phyloP scores from a whole-genome alignment of 2,797 vertebrate species.

The Tenualosa thibaudeaui region DNA sequence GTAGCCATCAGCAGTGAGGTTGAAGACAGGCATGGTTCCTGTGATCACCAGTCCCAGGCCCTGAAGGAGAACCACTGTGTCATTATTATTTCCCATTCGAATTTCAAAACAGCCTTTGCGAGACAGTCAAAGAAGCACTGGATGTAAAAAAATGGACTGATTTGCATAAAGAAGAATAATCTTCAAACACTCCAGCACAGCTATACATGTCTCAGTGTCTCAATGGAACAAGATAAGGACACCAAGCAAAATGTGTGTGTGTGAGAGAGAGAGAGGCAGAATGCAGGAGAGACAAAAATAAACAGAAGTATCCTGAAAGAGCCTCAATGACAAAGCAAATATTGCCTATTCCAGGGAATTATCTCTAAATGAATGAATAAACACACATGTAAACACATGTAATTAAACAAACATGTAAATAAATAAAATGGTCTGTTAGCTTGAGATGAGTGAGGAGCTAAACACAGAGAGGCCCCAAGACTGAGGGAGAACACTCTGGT shows the following conservation, averaged over 20 bases:
- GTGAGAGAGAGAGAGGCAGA: neutral
- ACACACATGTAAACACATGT: too few species aligned
- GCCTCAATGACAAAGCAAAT: slow-evolving; percentile 2
- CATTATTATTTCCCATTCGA: neutral
- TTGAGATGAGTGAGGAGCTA: neutral
- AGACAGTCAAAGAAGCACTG: neutral
- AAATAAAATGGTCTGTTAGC: neutral
- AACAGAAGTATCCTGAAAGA: neutral
- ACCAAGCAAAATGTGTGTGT: neutral
- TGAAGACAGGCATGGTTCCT: slow-evolving; percentile 95
- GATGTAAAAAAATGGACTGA: neutral
- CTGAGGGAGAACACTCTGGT: neutral
- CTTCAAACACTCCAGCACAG: neutral
- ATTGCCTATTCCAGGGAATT: neutral
- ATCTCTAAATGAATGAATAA: neutral
- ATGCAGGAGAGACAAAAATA: neutral
- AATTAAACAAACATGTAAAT: neutral
- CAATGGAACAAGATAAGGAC: neutral
- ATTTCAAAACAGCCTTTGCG: neutral
- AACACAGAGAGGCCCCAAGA: too few species aligned
- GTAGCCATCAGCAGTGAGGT: slow-evolving; percentile 85
- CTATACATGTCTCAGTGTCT: neutral
- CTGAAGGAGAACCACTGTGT: slow-evolving; percentile 61
- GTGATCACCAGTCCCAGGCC: slow-evolving; percentile 95
- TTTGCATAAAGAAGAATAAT: neutral